Evolutionary conservation across 2,888 invertebrate species (phyloP).

Genomic region (Allygus modestus): DNA sequence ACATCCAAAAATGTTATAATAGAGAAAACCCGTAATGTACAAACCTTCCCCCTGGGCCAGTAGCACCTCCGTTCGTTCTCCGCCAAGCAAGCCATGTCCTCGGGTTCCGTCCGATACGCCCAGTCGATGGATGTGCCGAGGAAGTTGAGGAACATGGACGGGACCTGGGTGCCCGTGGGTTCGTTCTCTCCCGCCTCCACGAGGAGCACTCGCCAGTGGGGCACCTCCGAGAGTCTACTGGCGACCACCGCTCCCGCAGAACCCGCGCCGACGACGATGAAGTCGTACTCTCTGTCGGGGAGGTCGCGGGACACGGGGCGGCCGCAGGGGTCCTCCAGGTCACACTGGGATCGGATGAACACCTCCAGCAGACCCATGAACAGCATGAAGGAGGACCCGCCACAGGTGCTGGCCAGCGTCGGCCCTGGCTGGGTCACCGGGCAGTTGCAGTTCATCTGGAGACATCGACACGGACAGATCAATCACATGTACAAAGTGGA

Average conservation of each 20-base stretch:
- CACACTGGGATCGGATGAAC: slow-evolving; percentile 90
- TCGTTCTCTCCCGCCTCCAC: slow-evolving; percentile 91
- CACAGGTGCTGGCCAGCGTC: slow-evolving; percentile 89
- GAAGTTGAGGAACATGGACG: slow-evolving; percentile 93
- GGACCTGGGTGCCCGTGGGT: slow-evolving; percentile 92
- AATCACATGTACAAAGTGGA: no score
- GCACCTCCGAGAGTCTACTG: slow-evolving; percentile 84
- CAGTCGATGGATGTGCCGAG: slow-evolving; percentile 92
- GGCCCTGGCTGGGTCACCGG: slow-evolving; percentile 90
- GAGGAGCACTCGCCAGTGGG: slow-evolving; percentile 84
- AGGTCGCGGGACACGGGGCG: slow-evolving; percentile 77
- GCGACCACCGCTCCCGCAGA: slow-evolving; percentile 86
- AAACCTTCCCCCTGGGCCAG: slow-evolving; percentile 91
- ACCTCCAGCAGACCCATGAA: slow-evolving; percentile 91
- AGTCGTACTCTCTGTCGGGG: slow-evolving; percentile 81
- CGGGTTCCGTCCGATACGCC: slow-evolving; percentile 91
- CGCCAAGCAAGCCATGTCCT: slow-evolving; percentile 85
- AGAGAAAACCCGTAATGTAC: no score
- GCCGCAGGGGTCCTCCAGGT: slow-evolving; percentile 91
- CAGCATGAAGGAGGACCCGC: slow-evolving; percentile 91
- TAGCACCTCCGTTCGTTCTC: slow-evolving; percentile 85
- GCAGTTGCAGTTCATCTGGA: slow-evolving; percentile 84
- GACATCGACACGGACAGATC: no score
- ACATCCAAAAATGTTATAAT: no score
- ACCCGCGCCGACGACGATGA: slow-evolving; percentile 86